Percentiles rank a stretch among this genome's conserved stretches.
These are phyloP conservation scores for Cardiocondyla obscurior DNA, from an alignment of 1,140 invertebrate species.

Conservation along the genomic window DNA sequence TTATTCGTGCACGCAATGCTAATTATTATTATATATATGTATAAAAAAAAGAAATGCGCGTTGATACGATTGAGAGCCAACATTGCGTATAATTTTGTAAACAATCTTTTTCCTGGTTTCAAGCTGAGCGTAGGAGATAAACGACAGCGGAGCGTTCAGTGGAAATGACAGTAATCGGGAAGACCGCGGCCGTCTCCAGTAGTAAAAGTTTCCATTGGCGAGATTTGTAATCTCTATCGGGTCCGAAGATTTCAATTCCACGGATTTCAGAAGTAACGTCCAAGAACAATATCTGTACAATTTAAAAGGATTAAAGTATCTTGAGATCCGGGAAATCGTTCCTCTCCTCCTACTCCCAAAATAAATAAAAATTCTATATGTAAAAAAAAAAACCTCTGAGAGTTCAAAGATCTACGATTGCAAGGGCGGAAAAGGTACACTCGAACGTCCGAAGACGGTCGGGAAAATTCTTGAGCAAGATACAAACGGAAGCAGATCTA, in stretches of 20 bases:
- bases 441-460: background rate
- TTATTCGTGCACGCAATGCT: background rate
- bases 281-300: conserved; percentile 31
- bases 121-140: background rate
- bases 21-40: no score
- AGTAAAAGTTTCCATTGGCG: background rate
- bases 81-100: background rate
- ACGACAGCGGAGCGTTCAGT: background rate
- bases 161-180: conserved; percentile 7
- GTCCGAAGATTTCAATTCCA: background rate
- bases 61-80: background rate
- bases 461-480: background rate
- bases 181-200: background rate
- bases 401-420: background rate
- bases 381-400: background rate
- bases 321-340: background rate
- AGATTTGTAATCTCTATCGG: conserved; percentile 27
- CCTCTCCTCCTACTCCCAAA: background rate
- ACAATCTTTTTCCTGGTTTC: background rate
- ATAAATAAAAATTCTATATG: conserved; percentile 12
- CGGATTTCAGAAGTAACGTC: background rate
- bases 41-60: background rate
- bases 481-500: background rate
- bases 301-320: conserved; percentile 9
- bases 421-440: background rate